A percentile compares a stretch with the other conserved stretches of the same genome.
Evolutionary conservation across 2,888 invertebrate species (phyloP).

Genomic region (Vesta saturnalis): DNA sequence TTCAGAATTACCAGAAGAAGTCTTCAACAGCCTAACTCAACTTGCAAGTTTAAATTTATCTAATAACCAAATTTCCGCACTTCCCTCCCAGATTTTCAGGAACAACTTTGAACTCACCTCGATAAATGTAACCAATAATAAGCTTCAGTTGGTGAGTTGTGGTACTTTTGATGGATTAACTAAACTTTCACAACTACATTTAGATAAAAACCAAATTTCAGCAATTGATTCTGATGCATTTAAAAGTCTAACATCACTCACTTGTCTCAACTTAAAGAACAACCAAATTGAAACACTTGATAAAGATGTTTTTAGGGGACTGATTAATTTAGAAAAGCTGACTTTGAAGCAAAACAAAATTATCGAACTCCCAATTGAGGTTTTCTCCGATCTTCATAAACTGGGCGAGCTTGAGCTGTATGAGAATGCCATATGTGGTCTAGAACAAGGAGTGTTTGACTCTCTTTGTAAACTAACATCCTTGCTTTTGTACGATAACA

Average conservation of each 20-base stretch:
- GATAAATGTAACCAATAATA: not conserved
- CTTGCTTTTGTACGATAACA: conserved; percentile 12
- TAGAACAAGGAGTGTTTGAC: not conserved
- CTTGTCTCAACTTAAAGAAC: not conserved
- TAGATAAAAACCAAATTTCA: not conserved
- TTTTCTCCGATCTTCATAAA: not conserved
- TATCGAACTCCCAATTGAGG: not conserved
- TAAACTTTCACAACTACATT: not conserved
- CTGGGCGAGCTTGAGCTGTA: not conserved
- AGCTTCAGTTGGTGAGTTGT: not conserved
- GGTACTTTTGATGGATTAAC: not conserved
- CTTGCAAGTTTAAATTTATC: conserved; percentile 8
- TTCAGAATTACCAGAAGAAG: not conserved
- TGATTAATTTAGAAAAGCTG: not conserved
- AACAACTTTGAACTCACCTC: not conserved
- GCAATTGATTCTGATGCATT: not conserved
- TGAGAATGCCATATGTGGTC: not conserved
- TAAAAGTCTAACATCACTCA: not conserved
- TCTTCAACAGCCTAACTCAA: not conserved
- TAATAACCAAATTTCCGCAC: conserved; percentile 3
- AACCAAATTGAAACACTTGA: not conserved
- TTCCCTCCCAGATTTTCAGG: not conserved
- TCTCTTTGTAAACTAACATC: not conserved
- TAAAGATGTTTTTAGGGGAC: not conserved
- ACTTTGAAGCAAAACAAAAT: conserved; percentile 1